Evolutionary conservation across 2,888 invertebrate genomes (phyloP), one percentile per base, ranked within the genome.

Genomic region (Spialia ferax): DNA sequence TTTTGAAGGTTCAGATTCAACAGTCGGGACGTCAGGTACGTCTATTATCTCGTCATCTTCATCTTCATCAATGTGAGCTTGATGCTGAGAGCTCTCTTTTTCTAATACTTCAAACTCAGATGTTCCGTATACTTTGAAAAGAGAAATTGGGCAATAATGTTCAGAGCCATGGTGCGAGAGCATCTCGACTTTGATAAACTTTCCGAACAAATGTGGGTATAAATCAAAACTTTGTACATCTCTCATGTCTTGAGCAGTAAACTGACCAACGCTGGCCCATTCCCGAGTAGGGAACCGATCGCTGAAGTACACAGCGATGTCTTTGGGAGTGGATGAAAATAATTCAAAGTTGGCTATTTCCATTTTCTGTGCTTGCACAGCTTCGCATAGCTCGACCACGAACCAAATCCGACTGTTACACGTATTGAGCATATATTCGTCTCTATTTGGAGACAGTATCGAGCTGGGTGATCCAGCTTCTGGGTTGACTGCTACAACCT

Each of bases 391-490:
- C 90, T 99, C 99, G 2, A 99, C 97, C 29, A 99, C 96, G 88
- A 99, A 98, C 99, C 99, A 98, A 72, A 98, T 97, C 68, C 97
- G 96, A 78, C 96, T 97, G 75, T 97, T 97, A 88, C 99, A 99
- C 0, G 98, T 97, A 86, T 99, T 99, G 69, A 99, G 95, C 97
- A 99, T 98, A 87, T 99, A 99, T 84, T 99, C 99, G 89, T 99
- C 99, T 73, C 96, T 95, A 68, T 97, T 97, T 3, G 98, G 96
- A 59, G 97, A 98, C 60, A 99, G 93, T 56, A 99, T 96, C 56
- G 97, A 97, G 85, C 96, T 95, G 65, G 97, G 95, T 82, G 98
- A 98, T 71, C 97, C 96, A 0, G 99, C 97, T 91, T 99, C 99
- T 0, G 97, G 96, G 92, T 99, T 99, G 3, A 97, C 96, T 22